Evolutionary conservation across 2,797 vertebrate genomes (phyloP), one percentile per base, ranked within the genome.

Genomic region (Peromyscus attwateri): DNA sequence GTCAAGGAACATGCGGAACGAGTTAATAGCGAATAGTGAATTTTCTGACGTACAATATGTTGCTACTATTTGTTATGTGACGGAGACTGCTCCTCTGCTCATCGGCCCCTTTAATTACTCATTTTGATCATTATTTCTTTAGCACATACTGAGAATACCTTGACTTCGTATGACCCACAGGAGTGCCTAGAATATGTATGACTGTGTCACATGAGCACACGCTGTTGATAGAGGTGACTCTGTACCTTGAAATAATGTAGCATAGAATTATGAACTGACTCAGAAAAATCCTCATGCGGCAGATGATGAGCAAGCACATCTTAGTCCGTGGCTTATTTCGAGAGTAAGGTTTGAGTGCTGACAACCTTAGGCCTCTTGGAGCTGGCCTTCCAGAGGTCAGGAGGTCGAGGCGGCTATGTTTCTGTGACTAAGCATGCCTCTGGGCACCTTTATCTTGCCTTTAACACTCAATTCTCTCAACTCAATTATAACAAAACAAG

Each of bases 1-100:
- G 34, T 66, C 43, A 55, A 83, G 81, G 40, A 46, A 89, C 71
- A 52, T 37, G 16, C 29, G 76, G 2, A 3, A 71, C 62, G 25
- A 92, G 75, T 52, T 21, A 70, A 57, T 4, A 92, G n/a, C n/a
- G 55, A 88, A 87, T 80, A n/a, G 75, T 57, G 92, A 79, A 77
- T 43, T 92, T 96, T 77, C 87, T 31, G 55, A 55, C 3, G 21
- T 75, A 62, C 3, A 49, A n/a, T 37, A 19, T 25, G 57, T 60
- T 49, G 21, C 43, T 60, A 23, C 23, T 17, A 16, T 70, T 29
- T 71, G 10, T 5, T 60, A 13, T 6, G 0, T 57, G 19, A 68
- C 27, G 13, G 34, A 0, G 70, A 25, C 13, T 27, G 27, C 29
- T 46, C 25, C 9, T 92, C 37, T 52, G 19, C n/a, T 90, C 57